Evolutionary conservation across 2,113 vertebrate genomes (phyloP).

Genomic region (Ranitomeya imitator): DNA sequence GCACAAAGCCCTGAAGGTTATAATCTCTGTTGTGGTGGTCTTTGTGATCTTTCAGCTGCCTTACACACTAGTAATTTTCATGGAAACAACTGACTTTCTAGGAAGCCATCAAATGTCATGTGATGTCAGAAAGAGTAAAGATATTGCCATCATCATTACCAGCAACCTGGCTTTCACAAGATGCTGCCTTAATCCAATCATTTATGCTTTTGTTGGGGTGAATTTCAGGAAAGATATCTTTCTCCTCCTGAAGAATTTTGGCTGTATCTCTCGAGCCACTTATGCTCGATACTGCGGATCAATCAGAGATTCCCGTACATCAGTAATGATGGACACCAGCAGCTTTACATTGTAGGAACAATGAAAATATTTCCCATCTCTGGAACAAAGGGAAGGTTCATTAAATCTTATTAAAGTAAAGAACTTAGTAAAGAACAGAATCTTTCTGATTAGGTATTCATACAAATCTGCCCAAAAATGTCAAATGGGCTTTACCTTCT

Average conservation of each 20-base stretch:
- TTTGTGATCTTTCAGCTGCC: conserved; percentile 89
- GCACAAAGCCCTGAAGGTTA: conserved; percentile 81
- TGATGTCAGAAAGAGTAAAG: conserved; percentile 66
- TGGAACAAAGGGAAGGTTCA: neutral
- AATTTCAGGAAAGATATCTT: conserved; percentile 85
- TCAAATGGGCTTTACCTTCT: too few relatives aligned
- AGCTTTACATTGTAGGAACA: conserved; percentile 35
- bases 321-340: conserved; percentile 6
- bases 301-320: neutral
- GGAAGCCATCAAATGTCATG: conserved; percentile 70
- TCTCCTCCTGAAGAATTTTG: conserved; percentile 64
- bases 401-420: neutral
- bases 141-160: conserved; percentile 79
- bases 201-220: conserved; percentile 87
- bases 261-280: conserved; percentile 59
- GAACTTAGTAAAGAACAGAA: neutral
- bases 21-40: conserved; percentile 81
- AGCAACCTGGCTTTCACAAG: conserved; percentile 82
- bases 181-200: conserved; percentile 90
- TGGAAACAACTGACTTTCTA: conserved; percentile 71
- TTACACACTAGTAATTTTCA: conserved; percentile 79
- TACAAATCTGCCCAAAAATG: too few relatives aligned
- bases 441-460: neutral
- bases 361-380: neutral
- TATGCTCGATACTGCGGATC: neutral